Base-by-base conservation (phyloP, 2,797 vertebrate species). In the Galagoides demidoff region DNA sequence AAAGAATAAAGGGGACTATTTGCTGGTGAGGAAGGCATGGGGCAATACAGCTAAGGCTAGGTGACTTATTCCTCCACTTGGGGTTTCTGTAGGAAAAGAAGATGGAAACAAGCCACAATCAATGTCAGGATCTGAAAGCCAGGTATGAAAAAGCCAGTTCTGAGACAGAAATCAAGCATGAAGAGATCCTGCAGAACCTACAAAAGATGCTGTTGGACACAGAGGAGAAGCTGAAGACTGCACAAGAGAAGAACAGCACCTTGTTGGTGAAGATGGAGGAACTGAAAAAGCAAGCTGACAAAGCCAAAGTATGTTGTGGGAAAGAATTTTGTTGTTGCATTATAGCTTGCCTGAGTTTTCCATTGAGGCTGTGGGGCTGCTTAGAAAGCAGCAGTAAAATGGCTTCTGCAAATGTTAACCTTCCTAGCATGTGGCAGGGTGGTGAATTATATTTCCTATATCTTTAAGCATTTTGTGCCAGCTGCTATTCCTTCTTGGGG, bases 201-300 rank as follows among this genome's bases (percentile, higher is more conserved):
- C 98, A 98, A 37, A 97, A 97, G 97, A 97, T 97, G 89, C 96
- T 99, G 78, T 92, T 98, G 95, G 97, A 98, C 81, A 96, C 98
- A 9, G 98, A 99, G 86, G 97, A 98, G 93, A 98, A 98, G 13
- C 98, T 99, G 82, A 96, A 97, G 25, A 96, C 87, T 1, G 98
- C 98, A 6, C 98, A 98, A 20, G 98, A 98, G 81, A 98, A 98
- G 94, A 98, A 98, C 64, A 95, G 92, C 6, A 98, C 99, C 92
- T 97, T 99, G 92, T 97, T 99, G 97, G 98, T 98, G 90, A 97
- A 98, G 93, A 97, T 99, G 55, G 98, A 98, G 79, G 99, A 99
- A 91, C 98, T 99, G 98, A 98, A 98, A 94, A 97, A 97, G 19
- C 98, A 99, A 89, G 99, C 99, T 0, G 99, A 99, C 84, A 98